phyloP scores from a whole-genome alignment of 2,797 vertebrate genomes.

The Parotocinclus haroldoi region DNA sequence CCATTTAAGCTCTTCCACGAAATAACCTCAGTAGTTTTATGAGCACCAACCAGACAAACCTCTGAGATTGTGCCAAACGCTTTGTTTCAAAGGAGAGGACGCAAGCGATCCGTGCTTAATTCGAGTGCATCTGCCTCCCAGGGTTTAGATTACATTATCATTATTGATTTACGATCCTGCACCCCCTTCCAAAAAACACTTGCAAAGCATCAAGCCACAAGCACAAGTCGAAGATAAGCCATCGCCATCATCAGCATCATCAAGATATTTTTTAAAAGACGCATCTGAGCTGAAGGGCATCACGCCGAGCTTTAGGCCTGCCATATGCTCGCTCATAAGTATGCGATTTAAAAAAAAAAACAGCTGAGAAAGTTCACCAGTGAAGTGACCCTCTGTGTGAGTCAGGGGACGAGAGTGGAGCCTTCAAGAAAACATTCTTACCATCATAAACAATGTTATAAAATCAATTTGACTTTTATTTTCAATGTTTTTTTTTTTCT shows the following conservation, averaged over 20 bases:
- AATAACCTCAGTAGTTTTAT: too few species aligned
- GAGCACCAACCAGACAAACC: too few species aligned
- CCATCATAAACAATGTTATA: too few species aligned
- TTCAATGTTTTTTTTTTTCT: too few species aligned
- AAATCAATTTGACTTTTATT: too few species aligned
- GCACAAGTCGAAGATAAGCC: not conserved
- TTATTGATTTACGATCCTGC: slow-evolving; percentile 56
- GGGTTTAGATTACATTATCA: slow-evolving; percentile 58
- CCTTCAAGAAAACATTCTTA: not conserved
- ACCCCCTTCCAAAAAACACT: not conserved
- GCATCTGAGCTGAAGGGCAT: slow-evolving; percentile 6
- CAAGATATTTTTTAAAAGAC: not conserved
- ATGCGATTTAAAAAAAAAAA: slow-evolving; percentile 12
- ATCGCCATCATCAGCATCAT: not conserved
- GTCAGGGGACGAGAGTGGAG: slow-evolving; percentile 1
- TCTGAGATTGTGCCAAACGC: too few species aligned
- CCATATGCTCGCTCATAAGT: slow-evolving; percentile 30
- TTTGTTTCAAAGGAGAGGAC: slow-evolving; percentile 2
- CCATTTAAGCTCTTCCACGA: too few species aligned
- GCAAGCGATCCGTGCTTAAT: slow-evolving; percentile 3
- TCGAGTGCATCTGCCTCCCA: slow-evolving; percentile 47
- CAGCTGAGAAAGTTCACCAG: slow-evolving; percentile 8
- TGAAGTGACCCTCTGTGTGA: slow-evolving; percentile 14
- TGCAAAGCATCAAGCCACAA: not conserved
- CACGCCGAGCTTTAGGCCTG: slow-evolving; percentile 20